These are phyloP conservation scores for Takifugu rubripes DNA, from an alignment of 2,797 vertebrate genomes.

Conservation along the genomic window DNA sequence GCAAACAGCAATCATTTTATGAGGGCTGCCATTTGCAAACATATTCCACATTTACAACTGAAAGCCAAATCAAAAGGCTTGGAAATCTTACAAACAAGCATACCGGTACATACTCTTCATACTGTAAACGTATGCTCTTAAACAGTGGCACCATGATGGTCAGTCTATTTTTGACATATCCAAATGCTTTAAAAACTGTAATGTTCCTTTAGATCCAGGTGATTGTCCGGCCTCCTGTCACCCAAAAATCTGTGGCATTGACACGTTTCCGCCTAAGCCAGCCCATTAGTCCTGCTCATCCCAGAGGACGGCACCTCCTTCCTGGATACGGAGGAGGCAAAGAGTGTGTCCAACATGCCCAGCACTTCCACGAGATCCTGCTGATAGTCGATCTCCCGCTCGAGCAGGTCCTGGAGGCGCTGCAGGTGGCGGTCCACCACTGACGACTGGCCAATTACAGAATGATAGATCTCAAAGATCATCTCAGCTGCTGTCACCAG, in stretches of 20 bases:
- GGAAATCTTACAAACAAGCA: constrained; percentile 11
- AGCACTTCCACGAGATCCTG: constrained; percentile 89
- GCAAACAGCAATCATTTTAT: no score
- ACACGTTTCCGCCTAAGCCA: constrained; percentile 40
- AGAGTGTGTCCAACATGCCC: constrained; percentile 96
- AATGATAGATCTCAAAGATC: constrained; percentile 88
- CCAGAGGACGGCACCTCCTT: constrained; percentile 59
- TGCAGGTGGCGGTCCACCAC: constrained; percentile 88
- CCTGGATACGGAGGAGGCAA: constrained; percentile 83
- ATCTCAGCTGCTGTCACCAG: constrained; percentile 85
- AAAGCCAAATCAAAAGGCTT: constrained; percentile 28
- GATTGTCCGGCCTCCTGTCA: constrained; percentile 23
- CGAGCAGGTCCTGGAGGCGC: constrained; percentile 84
- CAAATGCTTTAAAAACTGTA: constrained; percentile 8
- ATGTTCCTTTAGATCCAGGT: not conserved
- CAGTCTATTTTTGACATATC: constrained; percentile 15
- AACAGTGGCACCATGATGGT: constrained; percentile 17
- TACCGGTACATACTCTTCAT: constrained; percentile 12
- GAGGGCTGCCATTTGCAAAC: no score
- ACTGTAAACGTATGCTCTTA: constrained; percentile 25
- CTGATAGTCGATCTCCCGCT: constrained; percentile 88
- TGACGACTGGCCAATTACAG: constrained; percentile 84
- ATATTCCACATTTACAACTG: constrained; percentile 20
- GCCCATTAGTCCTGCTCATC: constrained; percentile 61
- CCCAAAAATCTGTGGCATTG: constrained; percentile 50